Evolutionary conservation across 2,888 invertebrate genomes (phyloP), one percentile per base, ranked within the genome.

Genomic region (Dolichomitus sp.): DNA sequence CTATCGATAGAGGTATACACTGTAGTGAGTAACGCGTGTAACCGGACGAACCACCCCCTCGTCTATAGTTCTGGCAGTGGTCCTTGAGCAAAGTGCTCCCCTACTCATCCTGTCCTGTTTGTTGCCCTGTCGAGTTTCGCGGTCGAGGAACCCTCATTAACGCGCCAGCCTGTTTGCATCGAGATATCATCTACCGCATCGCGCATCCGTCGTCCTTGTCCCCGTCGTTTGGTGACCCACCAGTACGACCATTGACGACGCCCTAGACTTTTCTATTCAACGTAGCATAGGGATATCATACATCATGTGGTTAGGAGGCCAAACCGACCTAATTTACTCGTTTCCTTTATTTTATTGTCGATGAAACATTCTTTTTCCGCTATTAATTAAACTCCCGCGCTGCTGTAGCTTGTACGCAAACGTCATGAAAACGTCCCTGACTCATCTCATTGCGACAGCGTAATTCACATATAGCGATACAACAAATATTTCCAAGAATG

Each of bases 131-230:
- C 75, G 30, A 66, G 30, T 76, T 61, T 59, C 50, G 78, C 81
- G 75, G 77, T 80, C 81, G 80, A 52, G 82, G 73, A 75, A 76
- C 80, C 86, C 89, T 89, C 90, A 89, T 90, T 90, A 90, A 90
- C 90, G 88, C 88, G 88, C 87, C 88, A 86, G 89, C 87, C 87
- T 88, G 90, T 89, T 90, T 88, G 87, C 87, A 87, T 85, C 81
- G 82, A 88, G 90, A 90, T 91, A 89, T 88, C 88, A 90, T 91
- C 91, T 81, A 69, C 68, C 72, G 69, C 52, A 57, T 70, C 66
- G 37, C 50, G 72, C 66, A 79, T 75, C 80, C 77, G 81, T 86
- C 65, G 78, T 81, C 83, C 80, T 84, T 82, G 80, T 84, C 75
- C 81, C 86, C 79, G 84, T 86, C 83, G 81, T 80, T 84, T 81